A percentile compares a stretch with the other conserved stretches of the same genome.
These are phyloP conservation scores for Leptestheria dahalacensis DNA, from an alignment of 1,140 invertebrate species.

Conservation along the genomic window DNA sequence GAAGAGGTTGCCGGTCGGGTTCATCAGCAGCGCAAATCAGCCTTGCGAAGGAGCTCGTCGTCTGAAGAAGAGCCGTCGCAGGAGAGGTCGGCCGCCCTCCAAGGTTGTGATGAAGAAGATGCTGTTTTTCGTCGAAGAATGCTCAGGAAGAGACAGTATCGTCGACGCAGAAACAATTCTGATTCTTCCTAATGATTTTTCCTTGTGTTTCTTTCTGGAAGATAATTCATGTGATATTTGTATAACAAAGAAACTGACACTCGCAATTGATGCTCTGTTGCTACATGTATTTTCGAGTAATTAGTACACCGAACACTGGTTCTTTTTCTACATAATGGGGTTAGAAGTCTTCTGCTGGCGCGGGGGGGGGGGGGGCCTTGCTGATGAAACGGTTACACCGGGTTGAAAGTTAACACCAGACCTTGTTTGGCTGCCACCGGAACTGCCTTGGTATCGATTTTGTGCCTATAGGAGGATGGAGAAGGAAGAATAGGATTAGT, in stretches of 20 bases:
- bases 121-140: not conserved
- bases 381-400: no score
- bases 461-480: constrained; percentile 17
- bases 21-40: not conserved
- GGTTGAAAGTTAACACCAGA: constrained; percentile 21
- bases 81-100: not conserved
- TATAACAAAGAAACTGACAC: no score
- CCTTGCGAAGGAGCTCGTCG: not conserved
- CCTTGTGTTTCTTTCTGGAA: not conserved
- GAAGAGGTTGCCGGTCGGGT: not conserved
- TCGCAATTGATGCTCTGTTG: no score
- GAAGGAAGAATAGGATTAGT: not conserved
- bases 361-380: no score
- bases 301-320: no score
- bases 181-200: constrained; percentile 1
- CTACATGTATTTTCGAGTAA: no score
- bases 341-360: not conserved
- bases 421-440: constrained; percentile 19
- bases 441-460: constrained; percentile 17
- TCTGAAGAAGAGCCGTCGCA: not conserved
- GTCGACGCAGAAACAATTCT: not conserved
- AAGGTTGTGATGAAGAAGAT: not conserved
- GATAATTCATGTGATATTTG: not conserved
- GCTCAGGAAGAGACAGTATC: not conserved
- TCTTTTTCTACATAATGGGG: not conserved